Percentiles rank a stretch among this genome's conserved stretches.
These are phyloP conservation scores for Boulengeromyrus knoepffleri DNA, from an alignment of 2,113 vertebrate genomes.

Conservation along the genomic window DNA sequence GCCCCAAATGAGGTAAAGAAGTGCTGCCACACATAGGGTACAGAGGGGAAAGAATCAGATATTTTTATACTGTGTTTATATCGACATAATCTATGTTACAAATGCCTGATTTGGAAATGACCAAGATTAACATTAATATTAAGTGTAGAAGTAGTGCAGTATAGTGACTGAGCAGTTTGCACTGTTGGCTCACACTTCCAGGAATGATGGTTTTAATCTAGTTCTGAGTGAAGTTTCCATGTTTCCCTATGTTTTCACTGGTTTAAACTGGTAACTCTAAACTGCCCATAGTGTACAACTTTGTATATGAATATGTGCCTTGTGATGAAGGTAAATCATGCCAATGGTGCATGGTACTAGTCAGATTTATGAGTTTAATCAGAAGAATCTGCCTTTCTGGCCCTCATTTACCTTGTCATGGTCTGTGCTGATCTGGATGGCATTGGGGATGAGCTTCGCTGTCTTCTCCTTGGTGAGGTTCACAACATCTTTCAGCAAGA, in stretches of 20 bases:
- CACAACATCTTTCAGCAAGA: slow-evolving; percentile 80
- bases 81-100: neutral
- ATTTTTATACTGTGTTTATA: neutral
- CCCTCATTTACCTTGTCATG: slow-evolving; percentile 64
- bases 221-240: neutral
- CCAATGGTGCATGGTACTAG: neutral
- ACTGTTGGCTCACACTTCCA: neutral
- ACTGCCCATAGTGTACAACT: neutral
- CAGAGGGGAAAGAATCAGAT: neutral
- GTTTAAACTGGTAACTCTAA: neutral
- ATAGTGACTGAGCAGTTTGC: neutral
- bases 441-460: slow-evolving; percentile 83
- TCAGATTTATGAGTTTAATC: neutral
- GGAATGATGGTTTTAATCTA: neutral
- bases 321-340: neutral
- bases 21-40: slow-evolving; percentile 55
- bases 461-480: slow-evolving; percentile 86
- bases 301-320: neutral
- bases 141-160: neutral
- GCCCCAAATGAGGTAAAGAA: slow-evolving; percentile 88
- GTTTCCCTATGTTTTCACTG: neutral
- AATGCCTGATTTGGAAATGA: neutral
- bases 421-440: slow-evolving; percentile 83
- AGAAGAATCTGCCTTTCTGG: neutral
- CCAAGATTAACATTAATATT: neutral